Percentiles rank a stretch among this genome's conserved stretches.
Evolutionary conservation across 2,113 vertebrate genomes (phyloP).

Genomic region (Thinocorus orbignyianus): DNA sequence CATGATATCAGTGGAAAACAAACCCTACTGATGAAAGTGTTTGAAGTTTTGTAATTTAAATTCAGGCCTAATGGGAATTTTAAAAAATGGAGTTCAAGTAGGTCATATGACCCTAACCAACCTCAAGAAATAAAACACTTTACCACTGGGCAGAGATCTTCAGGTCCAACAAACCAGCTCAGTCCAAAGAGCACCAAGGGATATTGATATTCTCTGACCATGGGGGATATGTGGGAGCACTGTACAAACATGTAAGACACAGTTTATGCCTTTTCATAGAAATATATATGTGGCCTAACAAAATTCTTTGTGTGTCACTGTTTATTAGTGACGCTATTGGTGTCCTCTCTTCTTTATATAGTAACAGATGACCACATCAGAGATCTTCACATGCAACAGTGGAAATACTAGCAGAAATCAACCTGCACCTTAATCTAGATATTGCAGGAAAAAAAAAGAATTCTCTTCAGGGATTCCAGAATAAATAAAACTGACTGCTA

Average conservation of each 20-base stretch:
- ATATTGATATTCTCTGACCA: not conserved
- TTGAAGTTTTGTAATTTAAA: not conserved
- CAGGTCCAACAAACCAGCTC: not conserved
- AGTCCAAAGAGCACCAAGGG: not conserved
- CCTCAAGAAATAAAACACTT: not conserved
- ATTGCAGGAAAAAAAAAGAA: not conserved
- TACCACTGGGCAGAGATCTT: not conserved
- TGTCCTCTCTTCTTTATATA: not conserved
- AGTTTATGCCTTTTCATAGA: not conserved
- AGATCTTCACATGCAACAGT: not conserved
- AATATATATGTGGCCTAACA: not conserved
- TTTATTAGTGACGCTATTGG: not conserved
- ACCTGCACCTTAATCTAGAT: not conserved
- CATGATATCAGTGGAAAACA: not conserved
- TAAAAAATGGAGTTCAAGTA: not conserved
- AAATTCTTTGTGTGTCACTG: not conserved
- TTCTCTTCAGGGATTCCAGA: not conserved
- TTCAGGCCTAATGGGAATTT: not conserved
- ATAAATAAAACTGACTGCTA: not conserved
- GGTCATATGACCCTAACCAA: fast-evolving
- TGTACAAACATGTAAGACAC: not conserved
- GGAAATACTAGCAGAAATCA: not conserved
- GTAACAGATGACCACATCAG: not conserved
- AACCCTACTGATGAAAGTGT: not conserved
- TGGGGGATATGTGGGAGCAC: fast-evolving